Percentiles rank a stretch among this genome's conserved stretches.
Conservation (phyloP, 2,113 vertebrate species). For the Corynorhinus townsendii region DNA sequence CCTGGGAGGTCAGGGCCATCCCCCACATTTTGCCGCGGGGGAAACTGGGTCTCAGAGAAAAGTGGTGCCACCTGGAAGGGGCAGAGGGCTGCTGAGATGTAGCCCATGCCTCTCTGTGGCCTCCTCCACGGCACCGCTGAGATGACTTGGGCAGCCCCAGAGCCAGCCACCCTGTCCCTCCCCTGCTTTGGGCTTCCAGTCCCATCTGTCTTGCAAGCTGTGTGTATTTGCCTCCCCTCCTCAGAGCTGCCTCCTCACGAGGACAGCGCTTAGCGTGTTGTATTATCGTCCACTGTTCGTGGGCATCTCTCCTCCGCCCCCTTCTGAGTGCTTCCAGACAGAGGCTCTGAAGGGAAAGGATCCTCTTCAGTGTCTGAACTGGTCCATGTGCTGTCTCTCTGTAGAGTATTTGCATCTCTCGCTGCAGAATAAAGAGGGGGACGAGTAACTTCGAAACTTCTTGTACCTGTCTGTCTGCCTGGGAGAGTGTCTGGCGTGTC, state of each 20-base stretch:
- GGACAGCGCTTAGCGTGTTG: neutral
- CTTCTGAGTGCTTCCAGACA: neutral
- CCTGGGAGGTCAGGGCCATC: too few species aligned
- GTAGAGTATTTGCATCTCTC: neutral
- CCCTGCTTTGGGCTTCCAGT: neutral
- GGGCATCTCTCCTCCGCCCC: neutral
- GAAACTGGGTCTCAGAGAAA: neutral
- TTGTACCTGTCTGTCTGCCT: neutral
- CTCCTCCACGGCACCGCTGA: neutral
- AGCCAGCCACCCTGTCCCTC: neutral
- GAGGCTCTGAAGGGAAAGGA: neutral
- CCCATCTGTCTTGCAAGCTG: conserved; percentile 62
- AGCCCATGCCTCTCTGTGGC: neutral
- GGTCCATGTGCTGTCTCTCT: neutral
- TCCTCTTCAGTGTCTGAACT: neutral
- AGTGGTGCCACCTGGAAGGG: neutral
- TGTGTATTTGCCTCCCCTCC: conserved; percentile 26
- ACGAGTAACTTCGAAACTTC: neutral
- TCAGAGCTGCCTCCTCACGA: conserved; percentile 19
- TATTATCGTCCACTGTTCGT: neutral
- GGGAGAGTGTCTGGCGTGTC: neutral
- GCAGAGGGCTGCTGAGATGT: neutral
- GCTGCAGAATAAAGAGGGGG: neutral
- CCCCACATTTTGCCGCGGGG: neutral
- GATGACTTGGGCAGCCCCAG: neutral